Evolutionary conservation across 1,140 invertebrate species (phyloP).

Genomic region (Drosophila cardini): DNA sequence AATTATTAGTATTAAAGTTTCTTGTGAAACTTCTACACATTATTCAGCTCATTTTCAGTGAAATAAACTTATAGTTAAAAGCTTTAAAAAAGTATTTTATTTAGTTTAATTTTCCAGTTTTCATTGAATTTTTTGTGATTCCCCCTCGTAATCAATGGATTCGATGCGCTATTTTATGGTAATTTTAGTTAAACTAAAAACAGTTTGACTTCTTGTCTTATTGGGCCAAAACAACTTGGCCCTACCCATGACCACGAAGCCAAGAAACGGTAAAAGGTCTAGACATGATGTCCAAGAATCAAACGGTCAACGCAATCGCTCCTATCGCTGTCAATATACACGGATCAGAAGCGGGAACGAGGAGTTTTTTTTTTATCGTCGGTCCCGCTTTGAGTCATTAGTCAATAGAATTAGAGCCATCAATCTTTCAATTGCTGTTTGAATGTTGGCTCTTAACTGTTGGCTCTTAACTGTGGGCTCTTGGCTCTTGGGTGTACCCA

Average conservation of each 20-base stretch:
- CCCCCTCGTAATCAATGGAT: not conserved
- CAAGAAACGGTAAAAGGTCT: constrained; percentile 26
- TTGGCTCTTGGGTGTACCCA: constrained; percentile 26
- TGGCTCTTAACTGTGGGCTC: not conserved
- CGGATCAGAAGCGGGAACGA: not conserved
- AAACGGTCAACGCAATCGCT: not conserved
- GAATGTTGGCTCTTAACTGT: constrained; percentile 6
- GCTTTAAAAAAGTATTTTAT: not conserved
- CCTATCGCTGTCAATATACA: not conserved
- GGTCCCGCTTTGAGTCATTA: constrained; percentile 67
- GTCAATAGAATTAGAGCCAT: constrained; percentile 47
- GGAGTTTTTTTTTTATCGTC: constrained; percentile 19
- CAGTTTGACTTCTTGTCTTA: not conserved
- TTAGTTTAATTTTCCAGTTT: not conserved
- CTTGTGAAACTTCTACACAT: no score
- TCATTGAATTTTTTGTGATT: not conserved
- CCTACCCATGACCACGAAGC: constrained; percentile 14
- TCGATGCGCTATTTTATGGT: constrained; percentile 12
- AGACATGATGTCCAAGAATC: not conserved
- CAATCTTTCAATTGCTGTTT: constrained; percentile 68
- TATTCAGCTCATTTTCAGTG: no score
- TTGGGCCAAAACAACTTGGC: not conserved
- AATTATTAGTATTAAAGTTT: no score
- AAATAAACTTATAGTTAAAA: no score
- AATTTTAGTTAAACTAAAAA: not conserved